Base-by-base conservation (phyloP, 2,797 vertebrate species). In the Balearica regulorum region DNA sequence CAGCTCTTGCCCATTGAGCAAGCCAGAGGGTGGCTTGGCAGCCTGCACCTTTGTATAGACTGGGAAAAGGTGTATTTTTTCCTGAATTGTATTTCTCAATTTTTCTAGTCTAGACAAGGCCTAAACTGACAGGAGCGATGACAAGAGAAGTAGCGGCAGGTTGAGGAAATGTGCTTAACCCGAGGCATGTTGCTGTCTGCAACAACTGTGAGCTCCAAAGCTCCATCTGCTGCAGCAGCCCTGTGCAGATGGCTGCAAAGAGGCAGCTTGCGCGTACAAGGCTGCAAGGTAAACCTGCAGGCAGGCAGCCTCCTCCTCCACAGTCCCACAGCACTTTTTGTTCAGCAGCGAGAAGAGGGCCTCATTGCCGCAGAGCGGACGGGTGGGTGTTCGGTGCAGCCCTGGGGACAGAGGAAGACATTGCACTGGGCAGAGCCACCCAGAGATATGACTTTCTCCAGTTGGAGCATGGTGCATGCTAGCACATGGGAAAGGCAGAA, bases 151-250 rank as follows among this genome's bases (percentile, higher is more conserved):
- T 2, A 58, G 31, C 3, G 17, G 33, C 1, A 1, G 18, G 18
- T 62, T 19, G 26, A 57, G 41, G 41, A 49, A 70, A 39, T 2
- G 37, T 28, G 24, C 9, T 71, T 14, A 28, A 77, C 44, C 16
- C 0, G 0, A 60, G 25, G 53, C 83, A 3, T 0, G 1, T 18
- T 64, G 25, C 26, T 5, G 2, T 28, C 44, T 16, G 43, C 44
- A 25, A 6, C 26, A 31, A 5, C 16, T 1, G 1, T 0, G 4
- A 65, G 54, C 78, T 87, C 15, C 0, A 0, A 9, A 69, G 46
- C 51, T 70, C 87, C 93, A 24, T 58, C 75, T 91, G 87, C 51
- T 6, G 5, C 62, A 39, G 58, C 39, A 43, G 29, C 10, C 4
- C 25, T 0, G 0, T 16, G 53, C 92, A 72, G 85, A 43, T 43